These are phyloP conservation scores for Notodonta ziczac DNA, from an alignment of 2,888 invertebrate species.

Conservation along the genomic window DNA sequence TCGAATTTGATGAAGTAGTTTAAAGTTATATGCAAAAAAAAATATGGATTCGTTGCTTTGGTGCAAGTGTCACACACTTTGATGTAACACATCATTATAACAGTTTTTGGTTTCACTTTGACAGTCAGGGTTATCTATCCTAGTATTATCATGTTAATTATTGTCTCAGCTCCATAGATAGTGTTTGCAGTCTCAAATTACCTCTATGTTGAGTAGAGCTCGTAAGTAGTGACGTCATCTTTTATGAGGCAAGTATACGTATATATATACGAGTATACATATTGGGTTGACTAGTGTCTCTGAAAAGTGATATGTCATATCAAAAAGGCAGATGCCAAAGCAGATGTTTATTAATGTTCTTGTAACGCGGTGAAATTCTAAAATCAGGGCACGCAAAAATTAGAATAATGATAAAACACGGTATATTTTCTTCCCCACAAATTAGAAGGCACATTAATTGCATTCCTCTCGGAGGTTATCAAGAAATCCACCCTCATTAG, in stretches of 20 bases:
- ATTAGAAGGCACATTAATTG: background rate
- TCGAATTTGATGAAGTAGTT: too few relatives aligned
- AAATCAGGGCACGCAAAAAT: too few relatives aligned
- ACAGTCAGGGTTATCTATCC: too few relatives aligned
- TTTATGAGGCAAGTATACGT: background rate
- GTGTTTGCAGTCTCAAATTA: slow-evolving; percentile 7
- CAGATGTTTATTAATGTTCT: too few relatives aligned
- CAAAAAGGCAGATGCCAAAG: too few relatives aligned
- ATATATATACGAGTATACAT: background rate
- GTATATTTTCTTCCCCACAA: background rate
- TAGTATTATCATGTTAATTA: background rate
- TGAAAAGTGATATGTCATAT: background rate
- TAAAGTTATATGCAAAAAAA: too few relatives aligned
- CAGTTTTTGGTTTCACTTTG: too few relatives aligned
- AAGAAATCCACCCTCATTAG: slow-evolving; percentile 26
- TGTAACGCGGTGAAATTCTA: too few relatives aligned
- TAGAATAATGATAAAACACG: background rate
- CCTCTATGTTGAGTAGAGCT: background rate
- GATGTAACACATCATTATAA: too few relatives aligned
- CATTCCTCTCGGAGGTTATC: slow-evolving; percentile 17
- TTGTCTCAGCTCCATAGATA: background rate
- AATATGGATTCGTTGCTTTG: too few relatives aligned
- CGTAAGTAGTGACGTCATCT: slow-evolving; percentile 13
- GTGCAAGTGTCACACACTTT: too few relatives aligned
- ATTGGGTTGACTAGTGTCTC: slow-evolving; percentile 12